Evolutionary conservation across 1,140 invertebrate genomes (phyloP).

Genomic region (Papilio xuthus): DNA sequence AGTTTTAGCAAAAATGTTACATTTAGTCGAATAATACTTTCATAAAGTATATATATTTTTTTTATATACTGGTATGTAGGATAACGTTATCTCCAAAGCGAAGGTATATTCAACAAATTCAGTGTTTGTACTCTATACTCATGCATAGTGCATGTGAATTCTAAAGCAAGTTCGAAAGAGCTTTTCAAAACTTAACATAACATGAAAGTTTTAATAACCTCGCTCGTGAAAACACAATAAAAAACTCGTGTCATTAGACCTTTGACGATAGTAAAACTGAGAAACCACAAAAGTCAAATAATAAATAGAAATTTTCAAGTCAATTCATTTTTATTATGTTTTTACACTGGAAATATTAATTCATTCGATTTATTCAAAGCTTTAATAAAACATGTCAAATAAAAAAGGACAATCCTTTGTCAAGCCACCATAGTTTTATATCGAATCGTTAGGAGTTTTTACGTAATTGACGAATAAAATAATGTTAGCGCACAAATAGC

Average conservation of each 20-base stretch:
- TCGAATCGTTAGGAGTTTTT: no score
- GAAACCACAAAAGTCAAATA: background rate
- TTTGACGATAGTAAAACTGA: constrained; percentile 8
- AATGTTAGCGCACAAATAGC: no score
- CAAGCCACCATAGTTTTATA: no score
- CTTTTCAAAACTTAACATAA: constrained; percentile 13
- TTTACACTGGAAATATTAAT: background rate
- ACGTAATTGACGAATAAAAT: no score
- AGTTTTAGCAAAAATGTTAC: background rate
- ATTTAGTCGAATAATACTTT: background rate
- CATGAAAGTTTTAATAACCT: background rate
- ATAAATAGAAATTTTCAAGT: background rate
- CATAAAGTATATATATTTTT: background rate
- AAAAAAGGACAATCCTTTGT: no score
- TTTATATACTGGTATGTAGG: background rate
- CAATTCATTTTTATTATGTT: background rate
- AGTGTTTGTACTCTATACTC: constrained; percentile 13
- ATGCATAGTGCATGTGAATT: constrained; percentile 9
- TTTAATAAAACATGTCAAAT: background rate
- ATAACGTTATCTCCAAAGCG: background rate
- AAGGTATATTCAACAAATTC: constrained; percentile 9
- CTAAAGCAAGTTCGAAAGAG: background rate
- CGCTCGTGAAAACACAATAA: background rate
- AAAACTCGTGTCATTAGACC: background rate
- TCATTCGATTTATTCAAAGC: background rate